A percentile compares a stretch with the other conserved stretches of the same genome.
Conservation (phyloP, 2,888 invertebrate species). For the Dorcus parallelipipedus region DNA sequence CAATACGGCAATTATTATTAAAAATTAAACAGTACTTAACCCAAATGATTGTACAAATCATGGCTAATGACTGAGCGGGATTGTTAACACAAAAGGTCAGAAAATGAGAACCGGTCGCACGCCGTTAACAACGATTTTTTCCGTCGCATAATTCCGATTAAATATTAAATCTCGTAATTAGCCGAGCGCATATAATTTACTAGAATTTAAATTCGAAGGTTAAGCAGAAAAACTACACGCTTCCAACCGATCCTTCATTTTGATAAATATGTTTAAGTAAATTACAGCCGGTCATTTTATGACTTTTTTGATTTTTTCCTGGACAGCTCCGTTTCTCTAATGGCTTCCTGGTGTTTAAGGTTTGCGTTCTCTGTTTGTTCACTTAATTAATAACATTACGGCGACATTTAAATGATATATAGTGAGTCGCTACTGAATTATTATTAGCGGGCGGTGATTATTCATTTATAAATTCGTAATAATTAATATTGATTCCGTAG, state of each 20-base stretch:
- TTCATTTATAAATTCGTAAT: conserved; percentile 28
- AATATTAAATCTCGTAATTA: neutral
- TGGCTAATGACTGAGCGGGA: neutral
- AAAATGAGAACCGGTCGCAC: neutral
- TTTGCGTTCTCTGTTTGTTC: neutral
- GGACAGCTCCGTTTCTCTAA: too few relatives aligned
- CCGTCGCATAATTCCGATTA: neutral
- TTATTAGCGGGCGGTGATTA: conserved; percentile 12
- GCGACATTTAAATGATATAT: conserved; percentile 19
- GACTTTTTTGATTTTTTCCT: too few relatives aligned
- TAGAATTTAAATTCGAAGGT: neutral
- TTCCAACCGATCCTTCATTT: neutral
- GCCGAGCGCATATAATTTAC: neutral
- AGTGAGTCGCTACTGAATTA: conserved; percentile 21
- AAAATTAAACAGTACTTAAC: conserved; percentile 18
- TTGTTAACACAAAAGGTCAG: neutral
- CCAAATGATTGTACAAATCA: conserved; percentile 1
- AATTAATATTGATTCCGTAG: conserved; percentile 30
- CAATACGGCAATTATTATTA: conserved; percentile 27
- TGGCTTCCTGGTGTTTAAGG: too few relatives aligned
- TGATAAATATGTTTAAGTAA: neutral
- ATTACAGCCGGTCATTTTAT: neutral
- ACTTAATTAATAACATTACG: conserved; percentile 1
- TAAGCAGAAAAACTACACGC: neutral
- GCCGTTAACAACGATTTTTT: neutral